These are phyloP conservation scores for Drosophila robusta DNA, from an alignment of 2,888 invertebrate genomes.

Conservation along the genomic window DNA sequence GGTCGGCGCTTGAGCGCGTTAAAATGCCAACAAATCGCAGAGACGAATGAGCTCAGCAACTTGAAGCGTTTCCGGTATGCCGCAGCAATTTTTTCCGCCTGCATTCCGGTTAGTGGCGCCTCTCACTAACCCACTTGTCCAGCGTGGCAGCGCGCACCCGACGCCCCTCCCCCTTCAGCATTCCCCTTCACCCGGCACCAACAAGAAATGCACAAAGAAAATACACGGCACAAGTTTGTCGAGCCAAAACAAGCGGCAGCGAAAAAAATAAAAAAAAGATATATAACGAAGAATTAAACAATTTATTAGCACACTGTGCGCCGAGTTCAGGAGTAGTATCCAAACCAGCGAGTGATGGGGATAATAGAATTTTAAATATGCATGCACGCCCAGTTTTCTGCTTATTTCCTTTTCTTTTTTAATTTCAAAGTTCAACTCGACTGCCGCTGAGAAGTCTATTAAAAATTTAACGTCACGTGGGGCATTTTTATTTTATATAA, in stretches of 20 bases:
- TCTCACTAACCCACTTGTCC: conserved; percentile 14
- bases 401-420: conserved; percentile 12
- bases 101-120: conserved; percentile 40
- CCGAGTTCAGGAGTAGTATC: conserved; percentile 18
- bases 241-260: conserved; percentile 48
- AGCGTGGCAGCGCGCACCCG: conserved; percentile 1
- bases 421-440: conserved; percentile 36
- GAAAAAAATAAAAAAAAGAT: conserved; percentile 10
- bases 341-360: conserved; percentile 28
- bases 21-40: conserved; percentile 82
- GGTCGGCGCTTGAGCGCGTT: conserved; percentile 58
- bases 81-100: conserved; percentile 70
- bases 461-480: conserved; percentile 60
- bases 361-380: conserved; percentile 66
- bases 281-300: conserved; percentile 54
- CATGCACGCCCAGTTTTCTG: conserved; percentile 41
- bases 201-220: conserved; percentile 52
- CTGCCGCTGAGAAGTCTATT: conserved; percentile 42
- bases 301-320: conserved; percentile 60
- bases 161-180: neutral
- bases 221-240: conserved; percentile 60
- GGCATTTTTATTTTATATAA: conserved; percentile 26
- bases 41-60: conserved; percentile 78
- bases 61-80: conserved; percentile 81
- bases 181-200: conserved; percentile 14